Percentiles rank a stretch among this genome's conserved stretches.
Conservation (phyloP, 2,888 invertebrate species). For the Neuroscelio doddi region DNA sequence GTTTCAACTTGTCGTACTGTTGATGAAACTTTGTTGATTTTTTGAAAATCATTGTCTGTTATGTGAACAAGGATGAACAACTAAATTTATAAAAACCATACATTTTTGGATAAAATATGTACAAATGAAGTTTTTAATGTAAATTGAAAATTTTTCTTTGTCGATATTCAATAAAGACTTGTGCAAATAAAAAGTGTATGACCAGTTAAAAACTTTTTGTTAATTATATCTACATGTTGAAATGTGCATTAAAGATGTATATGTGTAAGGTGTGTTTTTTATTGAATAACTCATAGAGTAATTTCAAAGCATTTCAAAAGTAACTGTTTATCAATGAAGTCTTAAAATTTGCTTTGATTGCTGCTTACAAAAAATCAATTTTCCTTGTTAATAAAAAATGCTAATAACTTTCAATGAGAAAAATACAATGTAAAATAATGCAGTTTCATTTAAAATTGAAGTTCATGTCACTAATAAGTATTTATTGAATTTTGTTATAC, state of each 20-base stretch:
- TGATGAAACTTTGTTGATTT: no score
- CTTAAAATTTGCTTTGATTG: conserved; percentile 31
- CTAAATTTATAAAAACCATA: background rate
- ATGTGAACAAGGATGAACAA: background rate
- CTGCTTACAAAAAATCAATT: conserved; percentile 23
- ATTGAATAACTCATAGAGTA: conserved; percentile 13
- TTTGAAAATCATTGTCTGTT: no score
- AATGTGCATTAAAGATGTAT: conserved; percentile 6
- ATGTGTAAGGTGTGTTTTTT: conserved; percentile 1
- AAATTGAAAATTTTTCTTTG: background rate
- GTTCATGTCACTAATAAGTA: no score
- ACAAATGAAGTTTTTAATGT: conserved; percentile 3
- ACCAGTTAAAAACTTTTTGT: background rate
- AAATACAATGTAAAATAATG: no score
- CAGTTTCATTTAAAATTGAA: no score
- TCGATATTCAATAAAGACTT: background rate
- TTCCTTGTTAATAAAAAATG: conserved; percentile 1
- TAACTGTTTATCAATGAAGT: conserved; percentile 30
- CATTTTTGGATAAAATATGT: background rate
- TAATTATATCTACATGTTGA: background rate
- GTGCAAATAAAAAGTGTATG: background rate
- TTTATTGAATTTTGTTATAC: no score
- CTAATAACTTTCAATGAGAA: no score
- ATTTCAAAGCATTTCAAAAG: conserved; percentile 28
- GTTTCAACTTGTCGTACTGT: no score